phyloP scores from a whole-genome alignment of 2,113 vertebrate species.

The Sterrhoptilus dennistouni region DNA sequence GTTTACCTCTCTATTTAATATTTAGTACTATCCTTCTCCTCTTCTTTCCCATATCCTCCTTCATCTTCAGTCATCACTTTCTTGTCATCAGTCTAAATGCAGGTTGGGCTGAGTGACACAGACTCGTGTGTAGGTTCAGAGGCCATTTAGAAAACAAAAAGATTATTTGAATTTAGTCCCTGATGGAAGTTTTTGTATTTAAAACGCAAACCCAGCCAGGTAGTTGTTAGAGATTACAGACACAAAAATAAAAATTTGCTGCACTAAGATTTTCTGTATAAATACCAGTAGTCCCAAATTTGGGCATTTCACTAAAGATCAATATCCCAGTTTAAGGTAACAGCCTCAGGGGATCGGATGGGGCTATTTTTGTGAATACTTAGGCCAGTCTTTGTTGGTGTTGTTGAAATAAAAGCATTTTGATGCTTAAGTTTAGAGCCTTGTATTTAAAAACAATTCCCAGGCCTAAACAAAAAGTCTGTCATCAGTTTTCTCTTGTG shows the following conservation, averaged over 20 bases:
- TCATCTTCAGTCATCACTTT: not conserved
- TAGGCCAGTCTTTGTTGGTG: not conserved
- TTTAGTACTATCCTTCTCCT: not conserved
- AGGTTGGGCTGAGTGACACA: not conserved
- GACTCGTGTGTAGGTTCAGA: not conserved
- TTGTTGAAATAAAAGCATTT: not conserved
- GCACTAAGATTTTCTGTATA: not conserved
- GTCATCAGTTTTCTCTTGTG: not conserved
- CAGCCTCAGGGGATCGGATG: not conserved
- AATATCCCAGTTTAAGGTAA: not conserved
- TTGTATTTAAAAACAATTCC: not conserved
- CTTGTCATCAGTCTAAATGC: slow-evolving; percentile 14
- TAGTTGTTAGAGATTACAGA: not conserved
- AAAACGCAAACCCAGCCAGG: not conserved
- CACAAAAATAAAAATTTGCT: not conserved
- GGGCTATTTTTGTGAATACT: not conserved
- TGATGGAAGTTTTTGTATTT: not conserved
- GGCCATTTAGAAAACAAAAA: not conserved
- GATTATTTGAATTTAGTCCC: not conserved
- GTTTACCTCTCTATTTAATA: not conserved
- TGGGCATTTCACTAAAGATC: not conserved
- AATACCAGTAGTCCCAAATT: not conserved
- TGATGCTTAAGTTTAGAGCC: not conserved
- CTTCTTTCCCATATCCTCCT: not conserved
- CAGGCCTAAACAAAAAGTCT: not conserved